Evolutionary conservation across 2,888 invertebrate genomes (phyloP).

Genomic region (Drosophila yooni): DNA sequence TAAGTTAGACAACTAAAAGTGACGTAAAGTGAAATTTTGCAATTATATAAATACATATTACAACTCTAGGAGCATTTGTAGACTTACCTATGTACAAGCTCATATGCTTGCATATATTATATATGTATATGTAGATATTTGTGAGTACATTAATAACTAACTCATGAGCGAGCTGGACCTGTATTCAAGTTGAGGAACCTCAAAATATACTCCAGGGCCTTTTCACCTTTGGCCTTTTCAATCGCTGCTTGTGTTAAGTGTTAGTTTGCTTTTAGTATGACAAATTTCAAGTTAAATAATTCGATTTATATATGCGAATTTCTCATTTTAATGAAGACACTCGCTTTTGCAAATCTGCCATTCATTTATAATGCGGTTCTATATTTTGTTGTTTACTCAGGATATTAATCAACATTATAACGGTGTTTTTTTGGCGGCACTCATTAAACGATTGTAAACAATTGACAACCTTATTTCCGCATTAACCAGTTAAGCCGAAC

Average conservation of each 20-base stretch:
- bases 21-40: conserved; percentile 66
- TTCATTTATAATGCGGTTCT: conserved; percentile 44
- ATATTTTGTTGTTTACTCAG: conserved; percentile 39
- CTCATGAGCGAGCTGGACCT: conserved; percentile 5
- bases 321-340: conserved; percentile 36
- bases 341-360: conserved; percentile 24
- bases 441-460: conserved; percentile 45
- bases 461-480: conserved; percentile 63
- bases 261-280: conserved; percentile 46
- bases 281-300: conserved; percentile 74
- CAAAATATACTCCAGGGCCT: conserved; percentile 38
- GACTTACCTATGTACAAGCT: not conserved
- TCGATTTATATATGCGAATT: conserved; percentile 31
- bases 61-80: conserved; percentile 29
- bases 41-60: conserved; percentile 68
- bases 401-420: conserved; percentile 37
- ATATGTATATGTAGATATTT: not conserved
- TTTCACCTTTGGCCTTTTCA: conserved; percentile 23
- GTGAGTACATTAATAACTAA: not conserved
- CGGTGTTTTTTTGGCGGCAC: conserved; percentile 40
- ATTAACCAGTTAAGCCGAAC: conserved; percentile 48
- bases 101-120: not conserved
- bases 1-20: conserved; percentile 52
- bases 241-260: conserved; percentile 40
- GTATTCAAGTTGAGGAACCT: conserved; percentile 10